Evolutionary conservation across 2,113 vertebrate genomes (phyloP).

Genomic region (Empidonax alnorum): DNA sequence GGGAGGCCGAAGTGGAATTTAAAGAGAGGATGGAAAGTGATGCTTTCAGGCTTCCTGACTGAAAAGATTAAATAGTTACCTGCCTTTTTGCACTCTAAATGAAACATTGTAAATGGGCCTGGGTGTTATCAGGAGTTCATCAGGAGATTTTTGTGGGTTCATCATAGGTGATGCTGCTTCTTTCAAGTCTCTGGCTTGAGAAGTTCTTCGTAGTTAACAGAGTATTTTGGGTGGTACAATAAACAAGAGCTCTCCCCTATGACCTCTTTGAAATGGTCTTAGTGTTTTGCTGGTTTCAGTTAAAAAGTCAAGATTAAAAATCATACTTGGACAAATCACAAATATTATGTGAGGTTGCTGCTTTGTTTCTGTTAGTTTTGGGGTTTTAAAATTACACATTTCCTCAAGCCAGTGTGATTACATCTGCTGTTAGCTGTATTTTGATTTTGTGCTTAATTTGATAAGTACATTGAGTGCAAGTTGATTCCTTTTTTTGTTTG

Average conservation of each 20-base stretch:
- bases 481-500: neutral
- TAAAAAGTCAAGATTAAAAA: neutral
- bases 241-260: neutral
- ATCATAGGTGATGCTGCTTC: accelerated
- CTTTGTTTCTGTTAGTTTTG: neutral
- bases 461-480: neutral
- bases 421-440: neutral
- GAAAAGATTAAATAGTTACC: neutral
- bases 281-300: neutral
- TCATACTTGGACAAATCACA: neutral
- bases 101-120: neutral
- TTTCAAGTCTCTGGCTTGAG: neutral
- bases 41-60: neutral
- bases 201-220: neutral
- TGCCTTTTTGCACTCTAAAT: neutral
- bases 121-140: neutral
- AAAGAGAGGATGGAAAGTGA: neutral
- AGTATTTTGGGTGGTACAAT: neutral
- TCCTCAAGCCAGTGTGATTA: neutral
- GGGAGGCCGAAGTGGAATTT: neutral
- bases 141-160: neutral
- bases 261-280: neutral
- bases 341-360: neutral
- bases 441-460: neutral
- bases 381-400: neutral